Evolutionary conservation across 2,113 vertebrate genomes (phyloP).

Genomic region (Syngnathoides biaculeatus): DNA sequence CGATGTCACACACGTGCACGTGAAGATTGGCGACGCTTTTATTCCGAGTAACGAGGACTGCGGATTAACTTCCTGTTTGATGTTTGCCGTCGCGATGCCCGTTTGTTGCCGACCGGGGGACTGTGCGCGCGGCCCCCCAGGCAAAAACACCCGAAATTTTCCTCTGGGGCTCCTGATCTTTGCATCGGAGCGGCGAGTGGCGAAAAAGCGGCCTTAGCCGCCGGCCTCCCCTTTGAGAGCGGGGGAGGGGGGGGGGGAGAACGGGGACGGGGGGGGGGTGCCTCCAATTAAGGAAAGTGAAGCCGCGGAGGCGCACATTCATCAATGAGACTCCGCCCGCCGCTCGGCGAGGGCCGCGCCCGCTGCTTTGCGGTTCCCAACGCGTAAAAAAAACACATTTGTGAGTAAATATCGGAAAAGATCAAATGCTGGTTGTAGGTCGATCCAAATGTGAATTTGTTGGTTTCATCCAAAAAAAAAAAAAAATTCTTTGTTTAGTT

Average conservation of each 20-base stretch:
- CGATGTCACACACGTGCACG: background rate
- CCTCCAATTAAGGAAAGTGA: conserved; percentile 98
- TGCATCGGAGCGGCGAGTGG: background rate
- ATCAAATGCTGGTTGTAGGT: too few species aligned
- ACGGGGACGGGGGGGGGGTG: too few species aligned
- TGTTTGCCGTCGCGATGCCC: background rate
- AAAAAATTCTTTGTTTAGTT: too few species aligned
- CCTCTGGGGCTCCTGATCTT: background rate
- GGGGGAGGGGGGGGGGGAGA: too few species aligned
- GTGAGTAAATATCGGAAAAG: background rate
- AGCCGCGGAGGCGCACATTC: conserved; percentile 91
- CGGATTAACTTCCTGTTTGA: background rate
- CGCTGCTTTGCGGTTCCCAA: too few species aligned
- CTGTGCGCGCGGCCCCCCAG: conserved; percentile 18
- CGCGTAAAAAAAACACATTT: conserved; percentile 11
- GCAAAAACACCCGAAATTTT: background rate
- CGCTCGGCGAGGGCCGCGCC: conserved; percentile 7
- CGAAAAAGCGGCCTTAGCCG: background rate
- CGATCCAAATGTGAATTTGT: too few species aligned
- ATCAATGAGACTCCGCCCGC: conserved; percentile 77
- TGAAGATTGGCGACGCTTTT: background rate
- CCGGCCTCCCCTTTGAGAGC: too few species aligned
- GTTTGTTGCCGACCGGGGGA: background rate
- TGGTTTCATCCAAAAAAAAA: too few species aligned
- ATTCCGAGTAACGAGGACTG: background rate